phyloP scores from a whole-genome alignment of 2,113 vertebrate genomes.

The Mixornis gularis region DNA sequence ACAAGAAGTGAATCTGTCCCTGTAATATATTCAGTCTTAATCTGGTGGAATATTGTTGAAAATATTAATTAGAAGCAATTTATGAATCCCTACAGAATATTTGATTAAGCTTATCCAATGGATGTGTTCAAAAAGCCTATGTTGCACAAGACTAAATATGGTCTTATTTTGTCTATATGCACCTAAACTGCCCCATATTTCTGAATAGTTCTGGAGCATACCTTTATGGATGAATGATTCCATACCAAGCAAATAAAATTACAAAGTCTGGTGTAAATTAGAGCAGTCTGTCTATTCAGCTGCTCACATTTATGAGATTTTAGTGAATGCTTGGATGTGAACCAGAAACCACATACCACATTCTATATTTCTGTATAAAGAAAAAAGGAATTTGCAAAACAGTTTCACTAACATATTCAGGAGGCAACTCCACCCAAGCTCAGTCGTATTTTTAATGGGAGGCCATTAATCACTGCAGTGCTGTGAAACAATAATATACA shows the following conservation, averaged over 20 bases:
- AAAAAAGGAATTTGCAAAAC: constrained; percentile 31
- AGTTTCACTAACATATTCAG: constrained; percentile 25
- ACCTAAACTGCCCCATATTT: neutral
- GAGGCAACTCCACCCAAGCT: constrained; percentile 19
- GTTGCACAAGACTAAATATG: neutral
- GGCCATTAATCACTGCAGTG: neutral
- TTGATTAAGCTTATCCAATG: neutral
- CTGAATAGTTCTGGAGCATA: neutral
- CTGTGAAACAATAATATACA: neutral
- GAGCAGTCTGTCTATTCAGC: constrained; percentile 58
- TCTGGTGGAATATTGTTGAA: neutral
- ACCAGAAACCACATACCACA: constrained; percentile 42
- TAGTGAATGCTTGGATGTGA: constrained; percentile 38
- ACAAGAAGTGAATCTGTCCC: neutral
- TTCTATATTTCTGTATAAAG: constrained; percentile 38
- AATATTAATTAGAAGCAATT: neutral
- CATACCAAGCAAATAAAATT: constrained; percentile 43
- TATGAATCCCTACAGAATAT: neutral
- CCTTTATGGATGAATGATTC: constrained; percentile 25
- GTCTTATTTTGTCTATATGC: constrained; percentile 2
- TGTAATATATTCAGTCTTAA: neutral
- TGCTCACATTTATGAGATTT: constrained; percentile 55
- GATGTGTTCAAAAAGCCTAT: neutral
- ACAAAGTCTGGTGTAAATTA: constrained; percentile 48
- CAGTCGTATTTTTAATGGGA: neutral